These are phyloP conservation scores for Corythoichthys haematopterus DNA, from an alignment of 2,113 vertebrate genomes.

Conservation along the genomic window DNA sequence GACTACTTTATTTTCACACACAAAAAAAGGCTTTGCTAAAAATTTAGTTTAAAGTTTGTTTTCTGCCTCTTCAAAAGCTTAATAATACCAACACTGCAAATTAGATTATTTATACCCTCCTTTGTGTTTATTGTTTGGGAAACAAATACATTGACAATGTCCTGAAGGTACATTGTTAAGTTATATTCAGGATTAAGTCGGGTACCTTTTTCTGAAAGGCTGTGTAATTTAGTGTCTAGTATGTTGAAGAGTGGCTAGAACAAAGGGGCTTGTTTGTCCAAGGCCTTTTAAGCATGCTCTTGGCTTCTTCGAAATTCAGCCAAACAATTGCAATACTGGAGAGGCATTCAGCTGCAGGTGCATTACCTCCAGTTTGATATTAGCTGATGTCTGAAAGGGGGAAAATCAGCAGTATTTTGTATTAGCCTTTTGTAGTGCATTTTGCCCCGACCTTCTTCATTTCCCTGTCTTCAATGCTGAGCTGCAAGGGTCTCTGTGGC, in stretches of 20 bases:
- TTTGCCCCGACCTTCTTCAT: slow-evolving; percentile 99
- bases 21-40: background rate
- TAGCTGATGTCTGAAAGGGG: slow-evolving; percentile 90
- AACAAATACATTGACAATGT: slow-evolving; percentile 68
- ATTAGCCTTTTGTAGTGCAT: slow-evolving; percentile 99
- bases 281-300: slow-evolving; percentile 76
- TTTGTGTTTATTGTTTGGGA: slow-evolving; percentile 59
- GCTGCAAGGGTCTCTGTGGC: slow-evolving; percentile 94
- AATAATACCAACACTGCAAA: slow-evolving; percentile 52
- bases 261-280: slow-evolving; percentile 88
- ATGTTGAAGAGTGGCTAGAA: slow-evolving; percentile 74
- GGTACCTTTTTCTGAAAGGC: slow-evolving; percentile 67
- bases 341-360: slow-evolving; percentile 99
- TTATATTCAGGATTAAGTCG: slow-evolving; percentile 75
- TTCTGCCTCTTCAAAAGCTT: background rate
- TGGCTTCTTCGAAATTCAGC: slow-evolving; percentile 83
- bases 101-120: slow-evolving; percentile 58
- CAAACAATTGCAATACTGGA: slow-evolving; percentile 85
- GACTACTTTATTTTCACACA: background rate
- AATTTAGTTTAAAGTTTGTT: slow-evolving; percentile 5
- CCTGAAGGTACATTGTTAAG: slow-evolving; percentile 64
- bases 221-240: slow-evolving; percentile 83
- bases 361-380: slow-evolving; percentile 95
- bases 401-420: slow-evolving; percentile 97
- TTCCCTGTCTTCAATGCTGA: slow-evolving; percentile 98